A percentile compares a stretch with the other conserved stretches of the same genome.
phyloP scores from a whole-genome alignment of 2,797 vertebrate species.

The Pampus argenteus region DNA sequence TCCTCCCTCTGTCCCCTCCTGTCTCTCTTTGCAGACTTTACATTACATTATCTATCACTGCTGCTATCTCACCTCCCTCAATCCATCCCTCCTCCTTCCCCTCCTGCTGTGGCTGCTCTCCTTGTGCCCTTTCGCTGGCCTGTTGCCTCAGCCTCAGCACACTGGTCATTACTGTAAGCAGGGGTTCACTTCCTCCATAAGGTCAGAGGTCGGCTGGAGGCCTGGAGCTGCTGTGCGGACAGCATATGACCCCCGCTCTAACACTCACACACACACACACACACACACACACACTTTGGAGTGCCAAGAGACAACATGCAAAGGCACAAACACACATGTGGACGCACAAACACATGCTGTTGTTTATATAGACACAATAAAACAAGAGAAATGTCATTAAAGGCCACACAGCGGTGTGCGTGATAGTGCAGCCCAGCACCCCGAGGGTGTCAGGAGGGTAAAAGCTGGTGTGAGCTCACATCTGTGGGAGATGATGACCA shows the following conservation, averaged over 20 bases:
- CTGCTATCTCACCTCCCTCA: constrained; percentile 23
- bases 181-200: constrained; percentile 55
- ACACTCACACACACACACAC: constrained; percentile 6
- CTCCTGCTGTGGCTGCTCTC: constrained; percentile 56
- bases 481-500: constrained; percentile 47
- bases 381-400: constrained; percentile 84
- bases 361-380: constrained; percentile 73
- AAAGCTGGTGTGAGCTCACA: constrained; percentile 29
- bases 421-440: constrained; percentile 79
- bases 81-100: constrained; percentile 8
- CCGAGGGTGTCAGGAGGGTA: constrained; percentile 61
- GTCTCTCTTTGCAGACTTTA: constrained; percentile 36
- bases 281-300: constrained; percentile 10
- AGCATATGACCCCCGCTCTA: constrained; percentile 18
- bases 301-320: constrained; percentile 14
- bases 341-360: constrained; percentile 32
- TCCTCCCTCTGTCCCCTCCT: constrained; percentile 2
- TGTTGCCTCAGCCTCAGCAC: constrained; percentile 51
- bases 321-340: constrained; percentile 35
- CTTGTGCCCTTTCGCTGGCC: constrained; percentile 61
- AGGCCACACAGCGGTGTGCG: constrained; percentile 83
- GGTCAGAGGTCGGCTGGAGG: constrained; percentile 71
- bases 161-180: constrained; percentile 63
- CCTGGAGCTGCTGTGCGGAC: constrained; percentile 60
- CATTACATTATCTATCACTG: constrained; percentile 44